phyloP scores from a whole-genome alignment of 2,113 vertebrate species.

The Arvicanthis niloticus region DNA sequence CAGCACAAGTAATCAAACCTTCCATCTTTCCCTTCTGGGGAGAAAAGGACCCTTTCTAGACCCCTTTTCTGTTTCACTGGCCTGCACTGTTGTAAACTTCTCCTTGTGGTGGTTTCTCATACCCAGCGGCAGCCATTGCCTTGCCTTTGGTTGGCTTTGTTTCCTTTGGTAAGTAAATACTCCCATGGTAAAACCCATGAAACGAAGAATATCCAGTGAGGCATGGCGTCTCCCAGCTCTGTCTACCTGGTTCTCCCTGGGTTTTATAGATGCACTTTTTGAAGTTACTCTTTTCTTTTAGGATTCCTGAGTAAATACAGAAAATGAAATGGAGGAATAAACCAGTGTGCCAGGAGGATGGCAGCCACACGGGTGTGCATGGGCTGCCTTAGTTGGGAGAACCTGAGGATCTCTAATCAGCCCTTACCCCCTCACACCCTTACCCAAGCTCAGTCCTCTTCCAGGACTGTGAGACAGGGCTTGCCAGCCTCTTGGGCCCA shows the following conservation, averaged over 20 bases:
- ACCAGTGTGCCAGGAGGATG: neutral
- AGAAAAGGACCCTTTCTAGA: neutral
- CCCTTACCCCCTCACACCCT: neutral
- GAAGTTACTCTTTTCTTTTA: slow-evolving; percentile 25
- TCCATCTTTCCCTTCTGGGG: neutral
- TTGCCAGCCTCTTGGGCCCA: neutral
- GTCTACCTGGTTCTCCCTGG: neutral
- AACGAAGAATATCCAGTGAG: neutral
- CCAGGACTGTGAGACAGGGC: neutral
- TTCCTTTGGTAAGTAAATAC: slow-evolving; percentile 20
- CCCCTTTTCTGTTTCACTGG: slow-evolving; percentile 20
- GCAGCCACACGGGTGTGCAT: neutral
- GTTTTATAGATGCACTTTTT: slow-evolving; percentile 4
- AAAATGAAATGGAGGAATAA: slow-evolving; percentile 24
- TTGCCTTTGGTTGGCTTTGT: slow-evolving; percentile 21
- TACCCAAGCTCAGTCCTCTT: neutral
- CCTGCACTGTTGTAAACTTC: neutral
- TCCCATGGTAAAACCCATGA: neutral
- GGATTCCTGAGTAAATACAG: slow-evolving; percentile 50
- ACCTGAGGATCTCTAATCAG: neutral
- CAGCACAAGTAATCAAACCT: neutral
- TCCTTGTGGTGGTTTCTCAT: neutral
- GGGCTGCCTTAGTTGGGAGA: neutral
- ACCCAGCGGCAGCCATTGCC: neutral
- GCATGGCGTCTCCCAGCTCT: neutral